Base-by-base conservation (phyloP, 2,113 vertebrate genomes). In the Muntiacus reevesi region DNA sequence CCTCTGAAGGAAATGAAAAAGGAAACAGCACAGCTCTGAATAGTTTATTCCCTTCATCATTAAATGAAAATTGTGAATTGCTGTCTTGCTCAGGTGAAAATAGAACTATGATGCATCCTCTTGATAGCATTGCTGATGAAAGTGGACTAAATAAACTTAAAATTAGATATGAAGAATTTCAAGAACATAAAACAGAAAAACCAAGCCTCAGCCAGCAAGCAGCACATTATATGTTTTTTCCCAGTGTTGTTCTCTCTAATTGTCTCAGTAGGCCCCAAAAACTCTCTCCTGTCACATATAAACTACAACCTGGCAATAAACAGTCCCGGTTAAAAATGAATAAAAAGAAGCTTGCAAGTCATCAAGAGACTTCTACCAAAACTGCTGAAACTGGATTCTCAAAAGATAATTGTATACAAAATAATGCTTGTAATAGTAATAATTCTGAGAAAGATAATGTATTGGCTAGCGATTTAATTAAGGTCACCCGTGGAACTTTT, bases 211-310 rank as follows among this genome's bases (percentile, higher is more conserved):
- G 99, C 97, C 99, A 99, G 97, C 99, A 99, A 99, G 99, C 99
- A 98, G 99, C 99, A 19, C 99, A 99, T 98, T 99, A 99, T 97
- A 99, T 99, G 98, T 99, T 99, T 98, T 99, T 99, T 97, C 99
- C 99, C 47, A 99, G 99, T 84, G 99, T 99, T 95, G 99, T 99
- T 97, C 99, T 99, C 98, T 99, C 99, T 89, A 99, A 99, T 98
- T 99, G 99, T 98, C 99, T 99, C 83, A 99, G 98, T 84, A 99
- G 99, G 96, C 99, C 99, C 19, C 98, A 99, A 99, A 99, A 99
- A 99, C 99, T 99, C 57, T 98, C 99, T 97, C 99, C 99, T 0
- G 98, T 99, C 90, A 99, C 99, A 0, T 99, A 98, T 33, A 99
- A 99, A 93, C 94, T 99, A 19, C 99, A 99, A 16, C 98, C 99